These are phyloP conservation scores for Rhamphomyia laevipes DNA, from an alignment of 2,888 invertebrate species.

Conservation along the genomic window DNA sequence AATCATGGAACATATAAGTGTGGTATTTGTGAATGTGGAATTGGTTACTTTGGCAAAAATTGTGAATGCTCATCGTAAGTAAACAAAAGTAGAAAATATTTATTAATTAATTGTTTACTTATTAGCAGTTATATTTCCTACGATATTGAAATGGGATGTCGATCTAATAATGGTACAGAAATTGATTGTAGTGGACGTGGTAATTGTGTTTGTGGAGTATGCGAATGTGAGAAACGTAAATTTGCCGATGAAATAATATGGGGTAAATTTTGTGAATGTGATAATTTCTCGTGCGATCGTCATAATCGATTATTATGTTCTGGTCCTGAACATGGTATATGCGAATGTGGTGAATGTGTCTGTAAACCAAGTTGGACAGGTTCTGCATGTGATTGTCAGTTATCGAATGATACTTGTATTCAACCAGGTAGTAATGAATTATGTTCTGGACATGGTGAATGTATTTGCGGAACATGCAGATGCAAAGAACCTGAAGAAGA, in stretches of 20 bases:
- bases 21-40: slow-evolving; percentile 70
- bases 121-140: no score
- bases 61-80: slow-evolving; percentile 63
- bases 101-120: no score
- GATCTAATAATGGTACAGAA: slow-evolving; percentile 47
- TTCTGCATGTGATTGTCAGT: slow-evolving; percentile 65
- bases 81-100: no score
- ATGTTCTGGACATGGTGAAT: slow-evolving; percentile 69
- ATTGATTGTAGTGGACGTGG: slow-evolving; percentile 58
- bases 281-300: slow-evolving; percentile 82
- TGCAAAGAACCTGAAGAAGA: no score
- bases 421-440: slow-evolving; percentile 47
- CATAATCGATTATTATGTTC: slow-evolving; percentile 64
- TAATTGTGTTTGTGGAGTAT: slow-evolving; percentile 60
- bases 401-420: slow-evolving; percentile 57
- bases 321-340: slow-evolving; percentile 61
- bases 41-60: slow-evolving; percentile 51
- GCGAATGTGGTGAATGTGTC: slow-evolving; percentile 70
- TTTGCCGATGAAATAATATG: slow-evolving; percentile 49
- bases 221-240: slow-evolving; percentile 49
- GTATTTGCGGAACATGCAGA: slow-evolving; percentile 71
- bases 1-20: slow-evolving; percentile 67
- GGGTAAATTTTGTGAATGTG: slow-evolving; percentile 78
- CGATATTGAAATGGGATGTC: slow-evolving; percentile 44
- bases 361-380: slow-evolving; percentile 66